phyloP scores from a whole-genome alignment of 2,888 invertebrate genomes.

The Leptinotarsa juncta region DNA sequence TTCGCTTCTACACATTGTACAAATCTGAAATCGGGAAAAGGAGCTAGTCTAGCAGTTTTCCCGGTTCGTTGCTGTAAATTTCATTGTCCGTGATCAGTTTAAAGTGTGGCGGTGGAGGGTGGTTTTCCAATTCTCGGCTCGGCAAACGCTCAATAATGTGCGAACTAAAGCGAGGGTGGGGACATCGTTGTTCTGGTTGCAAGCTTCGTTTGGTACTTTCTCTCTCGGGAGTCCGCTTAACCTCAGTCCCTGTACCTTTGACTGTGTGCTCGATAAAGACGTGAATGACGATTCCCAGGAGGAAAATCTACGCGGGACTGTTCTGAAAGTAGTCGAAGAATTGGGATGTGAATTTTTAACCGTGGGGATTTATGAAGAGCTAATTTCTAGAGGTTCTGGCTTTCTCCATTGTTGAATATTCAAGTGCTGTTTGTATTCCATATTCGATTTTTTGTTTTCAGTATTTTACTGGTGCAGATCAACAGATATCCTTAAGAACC shows the following conservation, averaged over 20 bases:
- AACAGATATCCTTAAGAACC: no score
- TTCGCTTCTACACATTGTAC: constrained; percentile 23
- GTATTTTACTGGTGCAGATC: no score
- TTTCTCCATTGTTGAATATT: no score
- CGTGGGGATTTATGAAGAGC: neutral
- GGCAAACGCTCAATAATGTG: constrained; percentile 74
- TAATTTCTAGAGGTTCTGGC: no score
- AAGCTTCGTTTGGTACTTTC: constrained; percentile 66
- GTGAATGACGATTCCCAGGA: constrained; percentile 37
- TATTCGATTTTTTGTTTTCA: no score
- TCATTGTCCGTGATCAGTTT: constrained; percentile 65
- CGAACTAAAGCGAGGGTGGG: constrained; percentile 70
- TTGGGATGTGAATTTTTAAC: neutral
- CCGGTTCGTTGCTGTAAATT: constrained; percentile 54
- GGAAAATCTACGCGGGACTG: constrained; percentile 29
- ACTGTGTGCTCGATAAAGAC: constrained; percentile 41
- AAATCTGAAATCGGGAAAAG: constrained; percentile 16
- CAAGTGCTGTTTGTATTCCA: no score
- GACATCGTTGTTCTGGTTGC: constrained; percentile 65
- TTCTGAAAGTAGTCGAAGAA: neutral
- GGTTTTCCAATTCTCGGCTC: constrained; percentile 71
- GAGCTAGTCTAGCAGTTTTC: constrained; percentile 29
- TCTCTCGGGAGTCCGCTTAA: constrained; percentile 62
- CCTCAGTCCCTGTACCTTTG: constrained; percentile 52
- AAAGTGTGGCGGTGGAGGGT: constrained; percentile 65